Conservation (phyloP, 2,113 vertebrate species). For the Kryptolebias marmoratus region DNA sequence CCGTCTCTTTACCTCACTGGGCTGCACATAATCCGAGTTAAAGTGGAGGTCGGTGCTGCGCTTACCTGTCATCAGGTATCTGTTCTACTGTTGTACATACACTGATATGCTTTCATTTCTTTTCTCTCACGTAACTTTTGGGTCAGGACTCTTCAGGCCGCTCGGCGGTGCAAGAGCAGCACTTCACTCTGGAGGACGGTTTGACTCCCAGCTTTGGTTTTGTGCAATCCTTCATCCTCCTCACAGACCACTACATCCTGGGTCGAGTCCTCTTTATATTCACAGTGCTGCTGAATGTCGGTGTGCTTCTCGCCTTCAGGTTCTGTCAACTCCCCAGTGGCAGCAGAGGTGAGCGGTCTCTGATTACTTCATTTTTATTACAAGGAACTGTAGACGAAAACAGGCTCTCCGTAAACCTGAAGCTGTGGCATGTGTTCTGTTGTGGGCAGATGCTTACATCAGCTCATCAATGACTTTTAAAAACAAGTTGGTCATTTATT, state of each 20-base stretch:
- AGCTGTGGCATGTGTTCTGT: too few relatives aligned
- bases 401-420: not conserved
- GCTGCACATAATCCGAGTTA: conserved; percentile 88
- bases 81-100: not conserved
- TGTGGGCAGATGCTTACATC: not conserved
- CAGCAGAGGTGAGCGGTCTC: conserved; percentile 83
- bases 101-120: not conserved
- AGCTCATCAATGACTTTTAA: too few relatives aligned
- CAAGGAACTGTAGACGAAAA: not conserved
- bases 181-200: conserved; percentile 87
- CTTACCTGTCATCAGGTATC: not conserved
- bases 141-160: conserved; percentile 87
- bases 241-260: conserved; percentile 88
- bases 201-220: conserved; percentile 86
- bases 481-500: not conserved
- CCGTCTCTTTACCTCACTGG: conserved; percentile 85
- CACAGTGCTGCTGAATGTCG: conserved; percentile 82
- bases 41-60: conserved; percentile 84
- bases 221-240: conserved; percentile 90
- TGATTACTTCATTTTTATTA: not conserved
- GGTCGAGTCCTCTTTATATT: conserved; percentile 84
- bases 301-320: conserved; percentile 85
- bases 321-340: conserved; percentile 76
- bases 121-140: not conserved
- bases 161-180: conserved; percentile 78